Base-by-base conservation (phyloP, 92 coral and sea anemone genomes). In the Siderastrea siderea region DNA sequence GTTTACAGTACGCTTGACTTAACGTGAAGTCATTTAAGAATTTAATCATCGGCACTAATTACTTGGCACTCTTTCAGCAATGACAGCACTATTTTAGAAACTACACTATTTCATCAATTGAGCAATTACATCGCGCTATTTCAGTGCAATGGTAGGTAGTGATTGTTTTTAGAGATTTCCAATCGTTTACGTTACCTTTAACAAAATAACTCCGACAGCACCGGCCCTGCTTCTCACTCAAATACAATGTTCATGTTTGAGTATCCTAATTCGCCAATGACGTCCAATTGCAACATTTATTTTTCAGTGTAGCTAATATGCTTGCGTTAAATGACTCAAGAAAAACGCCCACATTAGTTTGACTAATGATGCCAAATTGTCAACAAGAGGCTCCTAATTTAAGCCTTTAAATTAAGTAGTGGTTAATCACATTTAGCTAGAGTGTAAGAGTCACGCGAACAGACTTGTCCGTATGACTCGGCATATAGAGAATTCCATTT, bases 401-500 rank as follows among this genome's bases (percentile, higher is more conserved):
- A 45, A 70, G n/a, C 51, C 75, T 43, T 15, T 47, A 53, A 53
- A 53, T 70, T 70, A 70, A 51, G 62, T 45, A 74, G 47, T 47
- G 62, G 52, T 74, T 74, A 74, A 53, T 47, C 52, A 5, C 79
- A 16, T 51, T 74, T 51, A 51, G 61, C 62, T 3, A 19, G 79
- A 52, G 17, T 74, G 79, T 10, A 17, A 74, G 52, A 74, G 53
- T 74, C 79, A 52, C 62, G 79, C 79, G 79, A 53, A 74, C 47
- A 14, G n/a, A 50, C 49, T 15, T 11, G 26, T 53, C 7, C 11
- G 79, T 19, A 74, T 74, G 63, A 74, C 1, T 74, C 61, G 12
- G 79, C 48, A 19, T n/a, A 47, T 74, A 50, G 51, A 16, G 17
- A 17, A 74, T 50, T 73, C n/a, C 48, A 19, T 67, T 12, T 67